Conservation (phyloP, 2,113 vertebrate genomes). For the Nycticryphes semicollaris region DNA sequence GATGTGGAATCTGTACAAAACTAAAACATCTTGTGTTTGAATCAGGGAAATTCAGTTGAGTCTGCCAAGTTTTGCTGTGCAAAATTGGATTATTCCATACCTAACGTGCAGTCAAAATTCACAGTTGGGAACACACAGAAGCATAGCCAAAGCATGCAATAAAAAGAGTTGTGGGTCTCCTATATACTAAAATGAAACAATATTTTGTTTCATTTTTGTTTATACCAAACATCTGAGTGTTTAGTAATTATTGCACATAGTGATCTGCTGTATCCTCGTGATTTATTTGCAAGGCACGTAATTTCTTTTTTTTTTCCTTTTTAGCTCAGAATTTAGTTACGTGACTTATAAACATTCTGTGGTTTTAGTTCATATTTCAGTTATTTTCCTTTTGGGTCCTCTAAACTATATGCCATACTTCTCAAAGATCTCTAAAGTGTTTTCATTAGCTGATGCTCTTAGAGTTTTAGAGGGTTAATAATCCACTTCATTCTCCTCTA, state of each 20-base stretch:
- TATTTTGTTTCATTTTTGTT: not conserved
- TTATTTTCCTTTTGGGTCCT: not conserved
- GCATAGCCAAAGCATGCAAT: not conserved
- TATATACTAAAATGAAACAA: not conserved
- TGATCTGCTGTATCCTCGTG: not conserved
- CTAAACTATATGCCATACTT: not conserved
- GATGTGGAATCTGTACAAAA: not conserved
- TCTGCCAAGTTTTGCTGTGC: not conserved
- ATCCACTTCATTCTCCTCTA: not conserved
- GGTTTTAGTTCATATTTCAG: not conserved
- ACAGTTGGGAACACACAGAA: not conserved
- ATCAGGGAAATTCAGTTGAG: not conserved
- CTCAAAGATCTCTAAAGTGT: not conserved
- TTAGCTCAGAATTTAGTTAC: not conserved
- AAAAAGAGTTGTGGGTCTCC: not conserved
- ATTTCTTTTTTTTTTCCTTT: not conserved
- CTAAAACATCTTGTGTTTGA: not conserved
- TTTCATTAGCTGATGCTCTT: not conserved
- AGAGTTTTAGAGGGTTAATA: not conserved
- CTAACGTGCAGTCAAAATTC: not conserved
- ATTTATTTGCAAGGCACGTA: not conserved
- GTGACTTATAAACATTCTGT: not conserved
- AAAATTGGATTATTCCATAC: conserved; percentile 19
- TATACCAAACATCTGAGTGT: not conserved
- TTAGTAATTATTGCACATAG: not conserved